phyloP scores from a whole-genome alignment of 2,113 vertebrate species.

The Fukomys damarensis region DNA sequence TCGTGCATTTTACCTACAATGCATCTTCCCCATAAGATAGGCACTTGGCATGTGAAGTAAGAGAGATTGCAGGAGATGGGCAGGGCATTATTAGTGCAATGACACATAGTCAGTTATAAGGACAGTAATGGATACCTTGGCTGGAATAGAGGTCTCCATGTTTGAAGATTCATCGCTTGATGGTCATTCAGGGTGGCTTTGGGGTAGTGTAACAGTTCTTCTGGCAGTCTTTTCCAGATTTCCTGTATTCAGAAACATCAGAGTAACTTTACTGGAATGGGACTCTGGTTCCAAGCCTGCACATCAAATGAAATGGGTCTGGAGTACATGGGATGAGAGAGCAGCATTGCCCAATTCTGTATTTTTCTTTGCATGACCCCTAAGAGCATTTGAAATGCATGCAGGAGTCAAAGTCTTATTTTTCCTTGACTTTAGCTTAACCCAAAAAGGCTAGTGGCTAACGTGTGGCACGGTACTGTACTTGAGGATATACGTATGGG shows the following conservation, averaged over 20 bases:
- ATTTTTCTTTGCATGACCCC: not conserved
- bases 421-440: not conserved
- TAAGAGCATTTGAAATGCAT: not conserved
- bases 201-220: not conserved
- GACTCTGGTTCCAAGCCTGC: not conserved
- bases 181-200: not conserved
- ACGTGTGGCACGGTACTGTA: not conserved
- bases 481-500: not conserved
- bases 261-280: not conserved
- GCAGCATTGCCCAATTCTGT: not conserved
- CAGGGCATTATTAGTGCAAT: not conserved
- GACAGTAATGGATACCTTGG: not conserved
- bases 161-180: not conserved
- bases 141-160: not conserved
- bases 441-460: not conserved
- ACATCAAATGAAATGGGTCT: not conserved
- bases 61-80: not conserved
- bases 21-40: not conserved
- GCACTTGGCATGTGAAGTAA: not conserved
- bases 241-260: not conserved
- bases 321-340: not conserved
- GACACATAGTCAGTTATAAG: not conserved
- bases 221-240: not conserved
- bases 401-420: not conserved
- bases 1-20: not conserved